These are phyloP conservation scores for Eidolon dupreanum DNA, from an alignment of 2,797 vertebrate genomes.

Conservation along the genomic window DNA sequence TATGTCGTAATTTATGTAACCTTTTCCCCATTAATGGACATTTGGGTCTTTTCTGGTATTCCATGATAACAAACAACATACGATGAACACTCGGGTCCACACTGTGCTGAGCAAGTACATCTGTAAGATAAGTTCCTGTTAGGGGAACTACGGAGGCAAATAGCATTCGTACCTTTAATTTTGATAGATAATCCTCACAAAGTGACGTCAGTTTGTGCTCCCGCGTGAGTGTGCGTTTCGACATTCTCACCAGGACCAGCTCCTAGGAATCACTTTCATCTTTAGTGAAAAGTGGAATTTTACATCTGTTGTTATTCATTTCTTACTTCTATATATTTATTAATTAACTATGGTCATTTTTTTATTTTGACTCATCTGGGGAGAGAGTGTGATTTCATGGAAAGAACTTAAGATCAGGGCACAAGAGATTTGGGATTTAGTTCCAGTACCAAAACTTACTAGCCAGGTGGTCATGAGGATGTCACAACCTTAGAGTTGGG, in stretches of 20 bases:
- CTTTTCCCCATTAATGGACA: background rate
- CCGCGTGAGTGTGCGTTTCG: background rate
- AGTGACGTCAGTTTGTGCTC: background rate
- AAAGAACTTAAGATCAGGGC: background rate
- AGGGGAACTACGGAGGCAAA: background rate
- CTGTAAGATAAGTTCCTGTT: background rate
- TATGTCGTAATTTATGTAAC: background rate
- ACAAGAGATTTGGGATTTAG: background rate
- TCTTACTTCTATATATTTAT: background rate
- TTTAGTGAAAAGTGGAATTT: background rate
- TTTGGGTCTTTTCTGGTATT: background rate
- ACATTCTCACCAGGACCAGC: background rate
- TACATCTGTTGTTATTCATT: background rate
- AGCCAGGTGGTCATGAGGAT: background rate
- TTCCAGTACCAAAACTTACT: background rate
- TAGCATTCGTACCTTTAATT: background rate
- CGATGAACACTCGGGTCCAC: background rate
- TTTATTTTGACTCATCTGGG: background rate
- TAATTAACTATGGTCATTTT: background rate
- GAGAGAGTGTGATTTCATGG: background rate
- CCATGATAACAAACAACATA: background rate
- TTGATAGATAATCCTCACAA: background rate
- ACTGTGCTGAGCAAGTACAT: background rate
- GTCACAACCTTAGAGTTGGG: fast-evolving
- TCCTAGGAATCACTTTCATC: background rate